Conservation (phyloP, 1,140 invertebrate genomes). For the Medauroidea extradentata region DNA sequence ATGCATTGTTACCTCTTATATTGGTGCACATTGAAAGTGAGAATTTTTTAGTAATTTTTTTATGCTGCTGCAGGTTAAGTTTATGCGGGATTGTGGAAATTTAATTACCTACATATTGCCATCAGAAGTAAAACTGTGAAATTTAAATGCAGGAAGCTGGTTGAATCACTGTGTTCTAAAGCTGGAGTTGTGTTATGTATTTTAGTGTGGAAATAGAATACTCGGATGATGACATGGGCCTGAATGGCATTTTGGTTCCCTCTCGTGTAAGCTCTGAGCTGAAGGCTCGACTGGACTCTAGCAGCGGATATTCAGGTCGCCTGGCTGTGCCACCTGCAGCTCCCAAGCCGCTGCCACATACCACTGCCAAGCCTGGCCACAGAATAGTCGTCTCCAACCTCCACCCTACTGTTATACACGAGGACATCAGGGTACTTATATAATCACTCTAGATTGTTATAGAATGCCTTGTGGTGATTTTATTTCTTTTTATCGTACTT, state of each 20-base stretch:
- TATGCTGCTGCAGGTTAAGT: too few relatives aligned
- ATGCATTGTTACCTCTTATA: too few relatives aligned
- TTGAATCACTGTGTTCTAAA: not conserved
- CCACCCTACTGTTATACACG: slow-evolving; percentile 75
- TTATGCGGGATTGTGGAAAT: too few relatives aligned
- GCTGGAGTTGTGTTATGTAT: not conserved
- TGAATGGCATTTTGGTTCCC: too few relatives aligned
- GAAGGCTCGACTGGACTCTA: slow-evolving; percentile 21
- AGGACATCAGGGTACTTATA: slow-evolving; percentile 83
- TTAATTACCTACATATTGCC: too few relatives aligned
- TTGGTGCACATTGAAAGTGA: too few relatives aligned
- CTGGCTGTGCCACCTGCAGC: slow-evolving; percentile 2
- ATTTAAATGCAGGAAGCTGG: too few relatives aligned
- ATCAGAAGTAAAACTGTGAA: too few relatives aligned
- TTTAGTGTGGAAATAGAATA: slow-evolving; percentile 5
- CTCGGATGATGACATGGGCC: slow-evolving; percentile 5
- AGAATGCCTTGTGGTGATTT: too few relatives aligned
- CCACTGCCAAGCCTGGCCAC: slow-evolving; percentile 54
- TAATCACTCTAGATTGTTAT: too few relatives aligned
- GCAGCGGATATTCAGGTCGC: slow-evolving; percentile 1
- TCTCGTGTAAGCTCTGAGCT: slow-evolving; percentile 25
- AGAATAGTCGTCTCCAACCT: slow-evolving; percentile 85
- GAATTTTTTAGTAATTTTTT: too few relatives aligned
- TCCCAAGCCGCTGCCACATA: slow-evolving; percentile 41
- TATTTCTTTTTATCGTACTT: too few relatives aligned